phyloP scores from a whole-genome alignment of 2,888 invertebrate species.

The Dilophus febrilis region DNA sequence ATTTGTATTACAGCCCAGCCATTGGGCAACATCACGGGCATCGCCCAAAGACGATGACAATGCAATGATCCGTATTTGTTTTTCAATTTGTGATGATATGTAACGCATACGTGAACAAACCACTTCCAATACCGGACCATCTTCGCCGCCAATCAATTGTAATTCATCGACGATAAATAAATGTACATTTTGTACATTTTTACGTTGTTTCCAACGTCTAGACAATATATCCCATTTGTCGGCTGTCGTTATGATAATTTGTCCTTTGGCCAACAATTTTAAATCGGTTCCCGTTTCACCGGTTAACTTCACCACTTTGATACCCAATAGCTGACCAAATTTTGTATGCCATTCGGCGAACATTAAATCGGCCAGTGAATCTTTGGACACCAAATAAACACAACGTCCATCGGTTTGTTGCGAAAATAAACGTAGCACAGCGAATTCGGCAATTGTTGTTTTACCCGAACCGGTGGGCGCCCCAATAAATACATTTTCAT shows the following conservation, averaged over 20 bases:
- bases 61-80: slow-evolving; percentile 82
- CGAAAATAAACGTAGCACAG: slow-evolving; percentile 71
- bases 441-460: slow-evolving; percentile 91
- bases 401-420: slow-evolving; percentile 62
- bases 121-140: slow-evolving; percentile 85
- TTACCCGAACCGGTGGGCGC: slow-evolving; percentile 86
- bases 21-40: slow-evolving; percentile 87
- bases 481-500: slow-evolving; percentile 94
- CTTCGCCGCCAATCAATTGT: slow-evolving; percentile 76
- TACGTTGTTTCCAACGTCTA: slow-evolving; percentile 95
- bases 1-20: slow-evolving; percentile 88
- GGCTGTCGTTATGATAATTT: slow-evolving; percentile 91
- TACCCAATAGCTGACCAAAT: slow-evolving; percentile 61
- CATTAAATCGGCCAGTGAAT: slow-evolving; percentile 75
- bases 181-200: slow-evolving; percentile 93
- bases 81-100: slow-evolving; percentile 85
- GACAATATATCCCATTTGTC: slow-evolving; percentile 99
- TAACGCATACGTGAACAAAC: slow-evolving; percentile 87
- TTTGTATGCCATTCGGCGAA: slow-evolving; percentile 86
- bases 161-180: slow-evolving; percentile 94
- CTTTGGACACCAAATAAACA: slow-evolving; percentile 86
- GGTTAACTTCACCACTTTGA: slow-evolving; percentile 74
- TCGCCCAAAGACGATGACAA: slow-evolving; percentile 86
- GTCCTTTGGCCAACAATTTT: slow-evolving; percentile 79
- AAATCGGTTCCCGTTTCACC: slow-evolving; percentile 97